Percentiles rank a stretch among this genome's conserved stretches.
Evolutionary conservation across 2,797 vertebrate species (phyloP).

Genomic region (Chrosomus eos): DNA sequence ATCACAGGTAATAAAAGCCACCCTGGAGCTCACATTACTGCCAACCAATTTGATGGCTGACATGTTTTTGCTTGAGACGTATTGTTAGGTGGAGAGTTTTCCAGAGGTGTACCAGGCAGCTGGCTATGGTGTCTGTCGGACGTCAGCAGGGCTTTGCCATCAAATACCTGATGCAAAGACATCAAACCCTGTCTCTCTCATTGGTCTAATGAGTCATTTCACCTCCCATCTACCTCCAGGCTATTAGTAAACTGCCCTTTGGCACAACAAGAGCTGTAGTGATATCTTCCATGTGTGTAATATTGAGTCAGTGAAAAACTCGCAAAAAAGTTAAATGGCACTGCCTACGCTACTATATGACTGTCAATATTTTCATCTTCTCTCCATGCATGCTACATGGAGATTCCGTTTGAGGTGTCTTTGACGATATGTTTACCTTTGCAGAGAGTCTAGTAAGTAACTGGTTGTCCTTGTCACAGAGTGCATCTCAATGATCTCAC

Average conservation of each 20-base stretch:
- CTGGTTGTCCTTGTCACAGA: constrained; percentile 32
- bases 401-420: constrained; percentile 16
- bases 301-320: not conserved
- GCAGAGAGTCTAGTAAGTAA: not conserved
- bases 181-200: not conserved
- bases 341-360: not conserved
- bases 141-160: not conserved
- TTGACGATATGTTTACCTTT: not conserved
- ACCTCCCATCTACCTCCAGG: not conserved
- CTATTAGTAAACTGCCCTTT: constrained; percentile 32
- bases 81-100: constrained; percentile 32
- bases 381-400: not conserved
- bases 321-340: not conserved
- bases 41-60: constrained; percentile 64
- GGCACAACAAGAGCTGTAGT: not conserved
- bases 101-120: constrained; percentile 4
- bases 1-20: constrained; percentile 61
- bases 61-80: constrained; percentile 54
- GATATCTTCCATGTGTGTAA: not conserved
- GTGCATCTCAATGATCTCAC: constrained; percentile 18
- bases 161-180: not conserved
- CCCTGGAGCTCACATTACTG: constrained; percentile 58
- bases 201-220: constrained; percentile 40
- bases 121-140: constrained; percentile 2
- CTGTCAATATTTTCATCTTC: not conserved